Percentiles rank a stretch among this genome's conserved stretches.
Evolutionary conservation across 2,113 vertebrate genomes (phyloP).

Genomic region (Dicerorhinus sumatrensis): DNA sequence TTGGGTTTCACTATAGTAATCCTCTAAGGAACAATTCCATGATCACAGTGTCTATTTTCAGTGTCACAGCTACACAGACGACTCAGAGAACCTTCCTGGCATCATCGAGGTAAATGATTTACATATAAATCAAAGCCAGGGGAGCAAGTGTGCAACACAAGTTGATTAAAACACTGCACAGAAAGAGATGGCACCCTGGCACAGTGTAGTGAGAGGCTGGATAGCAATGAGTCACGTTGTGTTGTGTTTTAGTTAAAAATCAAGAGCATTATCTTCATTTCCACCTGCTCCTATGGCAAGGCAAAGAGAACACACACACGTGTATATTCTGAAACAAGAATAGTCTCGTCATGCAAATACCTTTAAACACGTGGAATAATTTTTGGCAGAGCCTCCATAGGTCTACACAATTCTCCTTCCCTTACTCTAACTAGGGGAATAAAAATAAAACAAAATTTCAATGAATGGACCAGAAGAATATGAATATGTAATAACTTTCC

Average conservation of each 20-base stretch:
- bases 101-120: background rate
- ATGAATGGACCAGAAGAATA: background rate
- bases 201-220: rapidly evolving
- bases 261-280: background rate
- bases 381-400: background rate
- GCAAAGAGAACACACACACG: too few relatives aligned
- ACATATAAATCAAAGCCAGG: background rate
- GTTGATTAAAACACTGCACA: background rate
- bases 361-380: background rate
- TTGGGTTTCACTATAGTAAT: background rate
- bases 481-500: background rate
- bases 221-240: rapidly evolving
- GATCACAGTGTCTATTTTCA: background rate
- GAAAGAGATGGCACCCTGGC: background rate
- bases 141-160: background rate
- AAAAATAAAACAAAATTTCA: background rate
- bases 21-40: background rate
- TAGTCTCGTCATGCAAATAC: background rate
- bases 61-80: background rate
- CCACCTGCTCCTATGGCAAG: background rate
- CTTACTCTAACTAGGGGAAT: background rate
- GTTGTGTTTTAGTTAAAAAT: background rate
- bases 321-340: background rate
- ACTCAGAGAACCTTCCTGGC: background rate
- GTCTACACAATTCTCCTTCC: background rate